Base-by-base conservation (phyloP, 2,797 vertebrate species). In the Poecile montanus region DNA sequence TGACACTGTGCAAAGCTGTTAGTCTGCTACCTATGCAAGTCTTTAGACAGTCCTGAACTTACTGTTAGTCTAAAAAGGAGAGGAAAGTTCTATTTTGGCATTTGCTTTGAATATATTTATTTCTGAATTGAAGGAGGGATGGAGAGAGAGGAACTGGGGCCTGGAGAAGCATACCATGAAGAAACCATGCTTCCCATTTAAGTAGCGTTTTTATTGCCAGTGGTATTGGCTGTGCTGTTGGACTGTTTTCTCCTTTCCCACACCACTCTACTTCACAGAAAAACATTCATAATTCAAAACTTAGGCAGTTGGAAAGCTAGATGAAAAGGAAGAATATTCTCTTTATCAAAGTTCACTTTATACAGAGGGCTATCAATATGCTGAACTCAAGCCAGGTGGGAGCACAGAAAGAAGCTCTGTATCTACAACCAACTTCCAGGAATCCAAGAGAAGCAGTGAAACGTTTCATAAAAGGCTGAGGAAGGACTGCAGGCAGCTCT, bases 241-340 rank as follows among this genome's bases (percentile, higher is more conserved):
- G 74, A 81, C 50, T 27, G 11, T 70, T 88, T 93, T 86, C 60
- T 78, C 32, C n/a, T 66, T 83, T 81, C 67, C 72, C 88, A 60
- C 50, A 92, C 26, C 22, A 38, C 40, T n/a, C 40, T 16, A 40
- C 32, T 58, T 76, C 36, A 89, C 67, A 94, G 45, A 89, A 86
- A 77, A 89, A 75, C 50, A 91, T 81, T 86, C 62, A 66, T 50
- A 79, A 91, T 79, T 91, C 34, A 89, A 86, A 86, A 75, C 6
- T 29, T 27, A 17, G 36, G 48, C 78, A 66, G 21, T 5, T 63
- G 47, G 78, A 76, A 89, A 91, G 44, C 47, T 29, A 85, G n/a
- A 65, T 88, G 66, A 85, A 86, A 88, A 95, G 34, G 42, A 78
- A 91, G 34, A 96, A 89, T 91, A 88, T 88, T 78, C 66, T 47